phyloP scores from a whole-genome alignment of 2,113 vertebrate species.

The Zingel zingel region DNA sequence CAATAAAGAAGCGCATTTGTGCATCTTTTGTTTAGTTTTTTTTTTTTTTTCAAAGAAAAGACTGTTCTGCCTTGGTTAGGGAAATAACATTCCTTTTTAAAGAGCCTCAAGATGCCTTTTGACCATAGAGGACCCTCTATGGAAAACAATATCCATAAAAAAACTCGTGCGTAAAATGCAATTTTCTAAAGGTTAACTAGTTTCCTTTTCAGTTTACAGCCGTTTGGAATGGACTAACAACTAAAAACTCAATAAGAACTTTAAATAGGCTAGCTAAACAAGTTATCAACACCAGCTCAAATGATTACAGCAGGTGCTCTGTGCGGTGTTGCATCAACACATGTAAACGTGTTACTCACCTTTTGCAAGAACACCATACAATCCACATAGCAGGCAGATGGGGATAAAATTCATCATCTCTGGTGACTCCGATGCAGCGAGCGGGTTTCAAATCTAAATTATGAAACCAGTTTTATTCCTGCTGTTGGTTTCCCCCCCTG shows the following conservation, averaged over 20 bases:
- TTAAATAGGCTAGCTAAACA: not conserved
- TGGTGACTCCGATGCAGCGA: conserved; percentile 44
- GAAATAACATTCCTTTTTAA: not conserved
- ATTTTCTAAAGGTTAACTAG: not conserved
- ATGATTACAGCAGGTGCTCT: conserved; percentile 13
- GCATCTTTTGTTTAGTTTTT: conserved; percentile 16
- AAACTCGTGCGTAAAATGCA: conserved; percentile 9
- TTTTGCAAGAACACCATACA: conserved; percentile 78
- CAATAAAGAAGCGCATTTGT: not conserved
- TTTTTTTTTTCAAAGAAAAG: not conserved
- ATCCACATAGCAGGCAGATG: conserved; percentile 82
- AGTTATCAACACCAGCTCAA: not conserved
- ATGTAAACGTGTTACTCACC: conserved; percentile 72
- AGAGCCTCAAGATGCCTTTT: not conserved
- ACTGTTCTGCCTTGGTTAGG: not conserved
- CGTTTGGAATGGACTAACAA: not conserved
- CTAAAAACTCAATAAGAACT: not conserved
- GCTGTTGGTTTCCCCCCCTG: conserved; percentile 9
- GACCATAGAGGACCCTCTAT: not conserved
- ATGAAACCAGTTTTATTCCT: conserved; percentile 62
- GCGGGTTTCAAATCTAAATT: conserved; percentile 18
- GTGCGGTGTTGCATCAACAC: not conserved
- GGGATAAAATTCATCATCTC: conserved; percentile 78
- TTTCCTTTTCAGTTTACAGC: not conserved
- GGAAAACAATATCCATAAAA: not conserved